These are phyloP conservation scores for Parus major DNA, from an alignment of 2,113 vertebrate species.

Conservation along the genomic window DNA sequence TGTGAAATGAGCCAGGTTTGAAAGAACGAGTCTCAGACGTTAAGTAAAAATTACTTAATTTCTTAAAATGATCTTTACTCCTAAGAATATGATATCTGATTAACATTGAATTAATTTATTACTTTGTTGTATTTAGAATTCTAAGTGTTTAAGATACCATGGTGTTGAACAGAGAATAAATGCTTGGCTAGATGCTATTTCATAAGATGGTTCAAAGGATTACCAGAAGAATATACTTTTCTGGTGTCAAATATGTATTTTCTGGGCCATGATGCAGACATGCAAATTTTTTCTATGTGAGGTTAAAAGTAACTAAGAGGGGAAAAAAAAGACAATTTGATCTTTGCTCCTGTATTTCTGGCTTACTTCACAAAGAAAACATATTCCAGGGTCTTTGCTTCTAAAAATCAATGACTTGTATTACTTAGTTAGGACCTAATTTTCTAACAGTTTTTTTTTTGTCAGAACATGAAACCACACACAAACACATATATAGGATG, in stretches of 20 bases:
- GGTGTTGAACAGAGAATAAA: background rate
- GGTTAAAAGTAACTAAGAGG: background rate
- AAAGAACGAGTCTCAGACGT: background rate
- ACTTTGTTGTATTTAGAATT: background rate
- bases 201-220: background rate
- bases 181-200: background rate
- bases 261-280: background rate
- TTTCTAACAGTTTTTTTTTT: conserved; percentile 4
- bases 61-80: background rate
- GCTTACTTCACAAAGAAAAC: background rate
- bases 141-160: background rate
- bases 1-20: background rate
- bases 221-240: background rate
- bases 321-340: background rate
- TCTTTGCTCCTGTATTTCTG: background rate
- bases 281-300: background rate
- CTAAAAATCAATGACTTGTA: background rate
- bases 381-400: background rate
- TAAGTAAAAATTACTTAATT: background rate
- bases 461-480: background rate
- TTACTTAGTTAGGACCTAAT: background rate
- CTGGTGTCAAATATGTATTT: background rate
- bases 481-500: background rate
- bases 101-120: background rate
- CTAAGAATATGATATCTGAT: background rate